Evolutionary conservation across 1,140 invertebrate genomes (phyloP).

Genomic region (Microplitis demolitor): DNA sequence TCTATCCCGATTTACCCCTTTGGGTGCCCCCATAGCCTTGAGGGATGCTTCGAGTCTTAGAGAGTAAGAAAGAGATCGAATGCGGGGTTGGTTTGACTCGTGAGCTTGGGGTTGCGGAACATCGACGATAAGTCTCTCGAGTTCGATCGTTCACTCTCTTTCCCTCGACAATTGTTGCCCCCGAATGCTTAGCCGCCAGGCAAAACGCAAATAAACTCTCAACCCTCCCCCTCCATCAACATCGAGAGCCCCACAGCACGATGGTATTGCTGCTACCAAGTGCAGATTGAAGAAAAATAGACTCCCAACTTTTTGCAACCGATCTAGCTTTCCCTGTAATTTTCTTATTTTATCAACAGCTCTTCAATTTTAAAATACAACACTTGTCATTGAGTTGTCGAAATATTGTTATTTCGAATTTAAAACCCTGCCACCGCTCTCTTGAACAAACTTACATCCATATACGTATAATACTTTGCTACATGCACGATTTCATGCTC

Average conservation of each 20-base stretch:
- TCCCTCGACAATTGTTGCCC: constrained; percentile 35
- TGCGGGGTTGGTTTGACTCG: constrained; percentile 21
- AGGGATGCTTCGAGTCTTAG: constrained; percentile 30
- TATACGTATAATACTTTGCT: background rate
- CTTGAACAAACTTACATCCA: background rate
- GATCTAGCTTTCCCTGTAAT: constrained; percentile 25
- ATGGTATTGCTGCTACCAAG: background rate
- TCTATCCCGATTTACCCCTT: constrained; percentile 52
- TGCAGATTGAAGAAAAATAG: constrained; percentile 57
- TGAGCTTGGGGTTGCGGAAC: constrained; percentile 13
- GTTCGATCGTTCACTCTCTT: constrained; percentile 31
- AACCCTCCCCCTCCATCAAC: constrained; percentile 16
- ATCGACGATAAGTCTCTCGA: constrained; percentile 35
- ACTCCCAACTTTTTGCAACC: constrained; percentile 21
- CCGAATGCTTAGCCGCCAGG: constrained; percentile 55
- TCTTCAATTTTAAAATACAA: constrained; percentile 8
- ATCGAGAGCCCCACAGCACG: constrained; percentile 4
- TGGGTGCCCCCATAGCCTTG: constrained; percentile 35
- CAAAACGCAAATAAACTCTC: constrained; percentile 58
- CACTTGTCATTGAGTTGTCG: background rate
- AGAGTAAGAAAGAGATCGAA: constrained; percentile 9
- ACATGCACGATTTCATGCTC: background rate
- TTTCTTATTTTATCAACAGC: constrained; percentile 10
- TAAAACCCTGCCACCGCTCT: too few relatives aligned
- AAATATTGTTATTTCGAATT: background rate